phyloP scores from a whole-genome alignment of 2,797 vertebrate species.

The Corythornis leucogaster region DNA sequence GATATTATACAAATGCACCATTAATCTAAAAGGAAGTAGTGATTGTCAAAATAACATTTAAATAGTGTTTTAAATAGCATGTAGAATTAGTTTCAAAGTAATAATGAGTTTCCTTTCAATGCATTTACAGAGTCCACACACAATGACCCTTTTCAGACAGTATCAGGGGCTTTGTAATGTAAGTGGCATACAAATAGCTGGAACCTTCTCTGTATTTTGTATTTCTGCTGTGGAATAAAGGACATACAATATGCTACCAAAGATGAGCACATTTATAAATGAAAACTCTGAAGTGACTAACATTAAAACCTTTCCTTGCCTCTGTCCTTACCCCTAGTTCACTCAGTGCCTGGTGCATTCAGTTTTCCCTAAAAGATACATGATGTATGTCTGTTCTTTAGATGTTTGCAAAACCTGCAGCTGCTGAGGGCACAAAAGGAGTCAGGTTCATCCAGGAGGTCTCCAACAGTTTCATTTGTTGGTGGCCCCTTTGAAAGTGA shows the following conservation, averaged over 20 bases:
- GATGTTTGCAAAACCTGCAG: background rate
- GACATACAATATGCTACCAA: background rate
- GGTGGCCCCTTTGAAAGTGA: background rate
- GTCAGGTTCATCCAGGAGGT: background rate
- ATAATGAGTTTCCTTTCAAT: background rate
- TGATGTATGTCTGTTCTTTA: background rate
- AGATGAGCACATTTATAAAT: background rate
- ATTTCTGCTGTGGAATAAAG: background rate
- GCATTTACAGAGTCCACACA: background rate
- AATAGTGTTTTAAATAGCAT: background rate
- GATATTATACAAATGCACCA: background rate
- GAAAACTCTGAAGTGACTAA: background rate
- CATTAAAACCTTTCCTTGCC: background rate
- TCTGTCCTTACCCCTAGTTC: background rate
- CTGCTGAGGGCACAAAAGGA: background rate
- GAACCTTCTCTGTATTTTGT: background rate
- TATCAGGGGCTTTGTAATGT: background rate
- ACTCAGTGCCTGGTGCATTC: background rate
- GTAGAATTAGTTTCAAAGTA: background rate
- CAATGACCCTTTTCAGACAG: background rate
- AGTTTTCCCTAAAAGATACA: background rate
- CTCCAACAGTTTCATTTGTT: background rate
- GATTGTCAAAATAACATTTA: background rate
- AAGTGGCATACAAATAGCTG: background rate
- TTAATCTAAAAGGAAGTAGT: background rate